Base-by-base conservation (phyloP, 2,113 vertebrate species). In the Zootoca vivipara region DNA sequence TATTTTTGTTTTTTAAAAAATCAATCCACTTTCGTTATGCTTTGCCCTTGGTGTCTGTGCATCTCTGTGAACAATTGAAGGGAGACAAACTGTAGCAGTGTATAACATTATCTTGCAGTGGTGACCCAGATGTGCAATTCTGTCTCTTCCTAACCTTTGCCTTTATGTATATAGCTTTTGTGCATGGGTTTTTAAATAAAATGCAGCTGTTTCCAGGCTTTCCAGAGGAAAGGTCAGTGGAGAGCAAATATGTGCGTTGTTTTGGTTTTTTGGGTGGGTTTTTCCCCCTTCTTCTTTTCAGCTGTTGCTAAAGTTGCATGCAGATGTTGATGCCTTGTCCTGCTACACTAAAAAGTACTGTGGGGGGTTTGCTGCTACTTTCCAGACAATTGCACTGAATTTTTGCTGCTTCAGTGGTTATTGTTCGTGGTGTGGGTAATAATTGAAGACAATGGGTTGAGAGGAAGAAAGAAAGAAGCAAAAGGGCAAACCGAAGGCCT, bases 381-480 rank as follows among this genome's bases (percentile, higher is more conserved):
- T 92, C 89, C 90, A 88, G 89, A 95, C 93, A 96, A 95, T 95
- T 94, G 94, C 89, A 80, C 87, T 5, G 89, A 42, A 86, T 83
- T 91, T 93, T 92, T 95, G 89, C 90, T 93, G 90, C 91, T 94
- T 94, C 93, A 52, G 83, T 1, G 52, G 91, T 93, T 94, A 92
- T 94, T 95, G 94, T 94, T 95, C 0, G 0, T 91, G 90, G 93
- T 84, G 20, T 91, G 94, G 88, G 89, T 90, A 94, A 93, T 93
- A 94, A 95, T 90, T 95, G 94, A 94, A 96, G 94, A 95, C 94
- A 96, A 95, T 95, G 88, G 83, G 42, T 40, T 93, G 90, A 93
- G 88, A 52, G 85, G 89, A 94, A 92, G 89, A 92, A 92, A 86
- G 93, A 92, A 92, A 92, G 84, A 93, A 95, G 91, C 88, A 92